phyloP scores from a whole-genome alignment of 2,113 vertebrate genomes.

The Psammodynastes pulverulentus region DNA sequence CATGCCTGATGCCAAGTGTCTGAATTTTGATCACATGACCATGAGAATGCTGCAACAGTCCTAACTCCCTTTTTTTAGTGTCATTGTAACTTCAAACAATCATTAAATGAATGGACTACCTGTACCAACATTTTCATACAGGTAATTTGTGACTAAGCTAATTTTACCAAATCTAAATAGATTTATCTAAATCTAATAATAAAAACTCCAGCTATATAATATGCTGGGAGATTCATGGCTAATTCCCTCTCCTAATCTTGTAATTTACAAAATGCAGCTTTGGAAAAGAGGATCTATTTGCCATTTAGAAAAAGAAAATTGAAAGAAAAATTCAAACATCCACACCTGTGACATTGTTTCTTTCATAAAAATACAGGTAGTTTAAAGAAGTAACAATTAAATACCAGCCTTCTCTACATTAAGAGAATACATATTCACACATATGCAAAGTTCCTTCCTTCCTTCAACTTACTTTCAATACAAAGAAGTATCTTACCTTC shows the following conservation, averaged over 20 bases:
- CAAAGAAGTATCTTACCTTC: slow-evolving; percentile 73
- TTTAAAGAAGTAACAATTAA: not conserved
- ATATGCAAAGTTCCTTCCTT: not conserved
- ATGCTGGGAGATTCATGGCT: not conserved
- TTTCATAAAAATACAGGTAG: not conserved
- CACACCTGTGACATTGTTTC: not conserved
- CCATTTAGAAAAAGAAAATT: not conserved
- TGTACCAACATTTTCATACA: not conserved
- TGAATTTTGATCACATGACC: no score
- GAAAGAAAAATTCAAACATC: not conserved
- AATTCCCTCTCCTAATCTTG: not conserved
- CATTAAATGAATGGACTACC: not conserved
- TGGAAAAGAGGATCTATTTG: not conserved
- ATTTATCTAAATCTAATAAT: not conserved
- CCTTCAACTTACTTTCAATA: not conserved
- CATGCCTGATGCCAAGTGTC: no score
- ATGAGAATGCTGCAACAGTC: no score
- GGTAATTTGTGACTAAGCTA: not conserved
- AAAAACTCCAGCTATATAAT: not conserved
- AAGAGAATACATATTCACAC: not conserved
- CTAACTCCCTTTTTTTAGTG: no score
- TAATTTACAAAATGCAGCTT: not conserved
- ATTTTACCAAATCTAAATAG: not conserved
- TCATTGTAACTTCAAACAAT: no score
- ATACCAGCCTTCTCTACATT: not conserved